Percentiles rank a stretch among this genome's conserved stretches.
Conservation (phyloP, 2,113 vertebrate genomes). For the Lagopus muta region DNA sequence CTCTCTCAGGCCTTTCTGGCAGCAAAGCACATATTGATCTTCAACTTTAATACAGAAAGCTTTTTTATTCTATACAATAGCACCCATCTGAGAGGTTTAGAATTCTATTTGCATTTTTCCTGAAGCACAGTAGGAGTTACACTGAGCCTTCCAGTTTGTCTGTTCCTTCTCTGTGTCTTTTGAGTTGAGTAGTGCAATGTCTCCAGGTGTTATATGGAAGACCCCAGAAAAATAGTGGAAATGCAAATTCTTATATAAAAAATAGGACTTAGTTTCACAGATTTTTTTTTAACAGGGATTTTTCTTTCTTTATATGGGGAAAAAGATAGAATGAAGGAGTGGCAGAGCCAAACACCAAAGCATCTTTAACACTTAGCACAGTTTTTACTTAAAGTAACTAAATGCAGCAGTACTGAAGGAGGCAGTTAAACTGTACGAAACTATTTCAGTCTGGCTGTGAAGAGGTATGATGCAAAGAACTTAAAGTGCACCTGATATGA, state of each 20-base stretch:
- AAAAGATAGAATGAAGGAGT: not conserved
- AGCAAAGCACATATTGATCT: conserved; percentile 50
- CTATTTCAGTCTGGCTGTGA: not conserved
- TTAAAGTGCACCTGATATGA: not conserved
- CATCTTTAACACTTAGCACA: conserved; percentile 10
- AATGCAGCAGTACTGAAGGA: not conserved
- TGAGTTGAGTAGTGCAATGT: not conserved
- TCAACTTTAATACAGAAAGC: conserved; percentile 49
- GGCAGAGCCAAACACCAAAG: not conserved
- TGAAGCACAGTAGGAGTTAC: conserved; percentile 62
- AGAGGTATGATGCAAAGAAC: not conserved
- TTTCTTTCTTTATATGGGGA: not conserved
- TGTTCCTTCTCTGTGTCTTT: not conserved
- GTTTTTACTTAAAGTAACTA: not conserved
- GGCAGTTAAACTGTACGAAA: not conserved
- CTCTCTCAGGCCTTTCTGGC: conserved; percentile 46
- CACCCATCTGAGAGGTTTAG: conserved; percentile 53
- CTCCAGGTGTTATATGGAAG: not conserved
- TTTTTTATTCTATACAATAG: conserved; percentile 53
- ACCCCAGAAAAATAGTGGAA: not conserved
- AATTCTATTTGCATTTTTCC: conserved; percentile 42
- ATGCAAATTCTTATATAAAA: conserved; percentile 21
- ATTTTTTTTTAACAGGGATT: not conserved
- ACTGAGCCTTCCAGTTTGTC: conserved; percentile 18
- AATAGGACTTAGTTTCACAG: not conserved